phyloP scores from a whole-genome alignment of 2,888 invertebrate species.

The Orthonychiurus folsomi region DNA sequence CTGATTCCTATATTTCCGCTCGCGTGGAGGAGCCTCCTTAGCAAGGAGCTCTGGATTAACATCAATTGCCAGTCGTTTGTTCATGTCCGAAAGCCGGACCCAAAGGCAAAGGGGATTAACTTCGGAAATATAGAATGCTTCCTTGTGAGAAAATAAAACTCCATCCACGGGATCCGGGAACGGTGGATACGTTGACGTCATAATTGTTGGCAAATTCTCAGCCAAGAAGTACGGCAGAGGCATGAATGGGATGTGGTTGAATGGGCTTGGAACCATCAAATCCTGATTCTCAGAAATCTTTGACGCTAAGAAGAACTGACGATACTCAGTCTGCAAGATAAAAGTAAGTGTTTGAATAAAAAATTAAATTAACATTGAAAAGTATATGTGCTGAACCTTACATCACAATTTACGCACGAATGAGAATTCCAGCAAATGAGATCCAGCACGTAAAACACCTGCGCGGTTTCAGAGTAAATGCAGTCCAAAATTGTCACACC shows the following conservation, averaged over 20 bases:
- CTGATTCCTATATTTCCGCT: neutral
- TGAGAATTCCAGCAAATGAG: constrained; percentile 70
- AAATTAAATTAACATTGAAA: constrained; percentile 2
- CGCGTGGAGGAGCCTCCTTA: constrained; percentile 10
- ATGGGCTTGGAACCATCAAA: constrained; percentile 42
- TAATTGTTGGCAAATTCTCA: constrained; percentile 39
- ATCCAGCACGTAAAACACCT: constrained; percentile 70
- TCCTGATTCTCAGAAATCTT: constrained; percentile 59
- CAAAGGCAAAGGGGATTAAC: constrained; percentile 34
- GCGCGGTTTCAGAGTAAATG: constrained; percentile 56
- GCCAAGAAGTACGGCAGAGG: constrained; percentile 42
- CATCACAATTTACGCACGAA: constrained; percentile 64
- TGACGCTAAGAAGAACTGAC: constrained; percentile 71
- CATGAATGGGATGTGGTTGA: constrained; percentile 42
- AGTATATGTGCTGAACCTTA: constrained; percentile 45
- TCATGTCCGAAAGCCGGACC: constrained; percentile 27
- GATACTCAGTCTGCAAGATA: constrained; percentile 62
- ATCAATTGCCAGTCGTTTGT: constrained; percentile 17
- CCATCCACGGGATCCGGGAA: constrained; percentile 60
- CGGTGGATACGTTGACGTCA: constrained; percentile 16
- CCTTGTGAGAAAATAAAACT: constrained; percentile 79
- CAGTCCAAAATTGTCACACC: constrained; percentile 71
- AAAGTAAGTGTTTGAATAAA: constrained; percentile 15
- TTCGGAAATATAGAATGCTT: constrained; percentile 63
- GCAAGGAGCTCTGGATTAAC: constrained; percentile 29